Percentiles rank a stretch among this genome's conserved stretches.
Conservation (phyloP, 2,888 invertebrate genomes). For the Drosophila algonquin region DNA sequence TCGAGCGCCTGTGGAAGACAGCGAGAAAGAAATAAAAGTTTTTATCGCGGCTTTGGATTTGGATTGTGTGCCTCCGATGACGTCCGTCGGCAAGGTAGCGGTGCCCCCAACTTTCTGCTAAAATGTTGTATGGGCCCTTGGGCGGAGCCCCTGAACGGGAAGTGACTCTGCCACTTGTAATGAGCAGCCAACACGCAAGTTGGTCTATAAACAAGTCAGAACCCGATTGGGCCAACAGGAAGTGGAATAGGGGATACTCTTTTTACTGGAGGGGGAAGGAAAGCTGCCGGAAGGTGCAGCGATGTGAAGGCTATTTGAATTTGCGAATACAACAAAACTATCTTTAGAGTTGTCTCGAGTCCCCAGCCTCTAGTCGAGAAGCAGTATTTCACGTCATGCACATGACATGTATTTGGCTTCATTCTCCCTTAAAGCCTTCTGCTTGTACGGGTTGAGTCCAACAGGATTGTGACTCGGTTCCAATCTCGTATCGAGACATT, state of each 20-base stretch:
- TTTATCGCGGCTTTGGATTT: conserved; percentile 6
- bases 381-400: no score
- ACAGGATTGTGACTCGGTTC: no score
- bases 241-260: neutral
- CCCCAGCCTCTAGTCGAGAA: no score
- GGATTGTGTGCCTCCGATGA: conserved; percentile 29
- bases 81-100: conserved; percentile 43
- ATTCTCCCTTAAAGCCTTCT: no score
- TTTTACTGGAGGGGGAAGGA: no score
- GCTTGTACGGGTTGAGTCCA: no score
- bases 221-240: neutral
- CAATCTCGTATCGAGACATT: no score
- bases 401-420: no score
- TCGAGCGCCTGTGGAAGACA: conserved; percentile 90
- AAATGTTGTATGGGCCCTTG: conserved; percentile 53
- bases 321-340: no score
- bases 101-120: conserved; percentile 27
- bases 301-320: no score
- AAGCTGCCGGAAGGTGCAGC: neutral
- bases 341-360: no score
- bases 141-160: conserved; percentile 43
- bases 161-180: conserved; percentile 47
- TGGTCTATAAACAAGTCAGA: conserved; percentile 56
- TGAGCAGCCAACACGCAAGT: conserved; percentile 73
- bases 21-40: conserved; percentile 10